A percentile compares a stretch with the other conserved stretches of the same genome.
Evolutionary conservation across 2,888 invertebrate species (phyloP).

Genomic region (Brenthis ino): DNA sequence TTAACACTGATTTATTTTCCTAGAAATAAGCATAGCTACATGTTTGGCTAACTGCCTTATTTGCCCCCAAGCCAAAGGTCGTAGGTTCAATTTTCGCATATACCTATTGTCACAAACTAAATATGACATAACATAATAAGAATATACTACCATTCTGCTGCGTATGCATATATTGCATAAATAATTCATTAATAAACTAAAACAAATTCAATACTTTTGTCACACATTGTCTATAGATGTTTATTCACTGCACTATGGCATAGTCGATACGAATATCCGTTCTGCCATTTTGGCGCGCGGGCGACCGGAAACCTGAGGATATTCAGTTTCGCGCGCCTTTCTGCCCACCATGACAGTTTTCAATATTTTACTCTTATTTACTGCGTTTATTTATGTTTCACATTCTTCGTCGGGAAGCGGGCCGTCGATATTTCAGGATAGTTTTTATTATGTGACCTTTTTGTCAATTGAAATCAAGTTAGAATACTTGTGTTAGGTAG

Average conservation of each 20-base stretch:
- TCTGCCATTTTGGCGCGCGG: conserved; percentile 75
- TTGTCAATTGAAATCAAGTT: conserved; percentile 10
- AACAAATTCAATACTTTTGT: conserved; percentile 5
- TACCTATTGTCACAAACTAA: too few relatives aligned
- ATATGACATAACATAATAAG: too few relatives aligned
- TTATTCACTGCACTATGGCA: conserved; percentile 53
- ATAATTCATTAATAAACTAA: background rate
- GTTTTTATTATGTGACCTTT: conserved; percentile 13
- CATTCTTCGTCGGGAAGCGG: conserved; percentile 58
- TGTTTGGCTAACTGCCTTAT: too few relatives aligned
- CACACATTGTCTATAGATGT: conserved; percentile 53
- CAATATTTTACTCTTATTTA: conserved; percentile 82
- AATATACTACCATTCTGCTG: too few relatives aligned
- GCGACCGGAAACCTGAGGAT: conserved; percentile 78
- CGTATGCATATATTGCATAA: too few relatives aligned
- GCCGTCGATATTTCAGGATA: conserved; percentile 29
- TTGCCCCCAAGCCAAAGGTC: too few relatives aligned
- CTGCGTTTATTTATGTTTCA: conserved; percentile 77
- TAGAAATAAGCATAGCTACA: too few relatives aligned
- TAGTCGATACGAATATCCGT: conserved; percentile 76
- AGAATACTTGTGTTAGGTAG: background rate
- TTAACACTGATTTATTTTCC: too few relatives aligned
- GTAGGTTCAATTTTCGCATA: too few relatives aligned
- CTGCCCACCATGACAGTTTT: conserved; percentile 78
- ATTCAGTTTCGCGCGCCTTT: conserved; percentile 78